Conservation (phyloP, 2,797 vertebrate genomes). For the Picus viridis region DNA sequence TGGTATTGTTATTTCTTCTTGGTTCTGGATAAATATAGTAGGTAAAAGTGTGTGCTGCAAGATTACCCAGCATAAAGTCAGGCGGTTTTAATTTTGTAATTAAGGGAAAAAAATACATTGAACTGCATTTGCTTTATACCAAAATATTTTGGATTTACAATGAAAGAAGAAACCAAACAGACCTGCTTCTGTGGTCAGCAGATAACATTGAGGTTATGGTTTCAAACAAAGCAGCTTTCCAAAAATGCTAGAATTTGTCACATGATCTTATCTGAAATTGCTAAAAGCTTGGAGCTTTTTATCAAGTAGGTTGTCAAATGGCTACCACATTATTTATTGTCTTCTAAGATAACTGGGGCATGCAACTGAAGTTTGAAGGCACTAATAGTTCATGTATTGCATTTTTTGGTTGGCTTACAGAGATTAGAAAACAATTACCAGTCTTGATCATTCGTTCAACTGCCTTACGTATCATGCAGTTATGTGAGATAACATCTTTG, state of each 20-base stretch:
- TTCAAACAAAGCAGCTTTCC: not conserved
- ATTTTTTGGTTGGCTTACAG: slow-evolving; percentile 45
- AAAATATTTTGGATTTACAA: not conserved
- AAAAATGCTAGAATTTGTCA: not conserved
- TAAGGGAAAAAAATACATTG: not conserved
- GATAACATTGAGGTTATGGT: not conserved
- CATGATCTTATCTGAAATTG: not conserved
- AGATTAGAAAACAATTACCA: slow-evolving; percentile 57
- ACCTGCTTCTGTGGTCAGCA: not conserved
- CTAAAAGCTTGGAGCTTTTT: not conserved
- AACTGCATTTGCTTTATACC: not conserved
- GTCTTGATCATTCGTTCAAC: slow-evolving; percentile 49
- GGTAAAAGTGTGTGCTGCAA: not conserved
- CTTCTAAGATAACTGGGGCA: slow-evolving; percentile 43
- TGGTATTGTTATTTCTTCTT: not conserved
- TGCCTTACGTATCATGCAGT: slow-evolving; percentile 4
- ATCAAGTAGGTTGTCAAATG: slow-evolving; percentile 22
- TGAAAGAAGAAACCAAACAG: not conserved
- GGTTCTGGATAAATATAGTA: not conserved
- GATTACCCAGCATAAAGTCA: not conserved
- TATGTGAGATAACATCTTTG: slow-evolving; percentile 30
- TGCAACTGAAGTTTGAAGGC: not conserved
- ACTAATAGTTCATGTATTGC: slow-evolving; percentile 50
- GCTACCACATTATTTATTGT: not conserved
- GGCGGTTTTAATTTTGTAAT: not conserved